These are phyloP conservation scores for Dromaius novaehollandiae DNA, from an alignment of 2,113 vertebrate genomes.

Conservation along the genomic window DNA sequence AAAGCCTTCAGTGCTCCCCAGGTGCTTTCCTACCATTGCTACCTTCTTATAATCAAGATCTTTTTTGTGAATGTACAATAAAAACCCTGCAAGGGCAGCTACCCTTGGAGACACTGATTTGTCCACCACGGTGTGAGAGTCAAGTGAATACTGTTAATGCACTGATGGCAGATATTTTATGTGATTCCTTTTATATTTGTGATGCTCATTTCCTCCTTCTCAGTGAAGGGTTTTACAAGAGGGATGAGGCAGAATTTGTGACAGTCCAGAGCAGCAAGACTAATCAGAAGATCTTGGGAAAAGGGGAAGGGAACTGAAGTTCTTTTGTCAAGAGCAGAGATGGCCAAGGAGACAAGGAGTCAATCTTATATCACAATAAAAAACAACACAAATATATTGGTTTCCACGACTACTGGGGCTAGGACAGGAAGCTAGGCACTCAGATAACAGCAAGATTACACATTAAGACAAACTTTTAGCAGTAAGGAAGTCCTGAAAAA, in stretches of 20 bases:
- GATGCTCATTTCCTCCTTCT: neutral
- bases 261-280: neutral
- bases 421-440: neutral
- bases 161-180: neutral
- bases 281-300: neutral
- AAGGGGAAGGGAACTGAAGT: neutral
- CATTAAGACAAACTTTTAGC: neutral
- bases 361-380: neutral
- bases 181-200: neutral
- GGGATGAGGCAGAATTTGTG: neutral
- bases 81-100: neutral
- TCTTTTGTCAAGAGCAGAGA: neutral
- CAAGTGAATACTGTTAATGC: neutral
- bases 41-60: neutral
- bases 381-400: neutral
- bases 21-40: neutral
- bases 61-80: neutral
- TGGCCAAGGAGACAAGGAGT: neutral
- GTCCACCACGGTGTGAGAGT: fast-evolving
- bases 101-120: neutral
- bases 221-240: neutral
- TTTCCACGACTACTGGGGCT: neutral
- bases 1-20: neutral
- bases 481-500: neutral
- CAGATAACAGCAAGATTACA: neutral